A percentile compares a stretch with the other conserved stretches of the same genome.
Conservation (phyloP, 2,888 invertebrate species). For the Drosophila colorata region DNA sequence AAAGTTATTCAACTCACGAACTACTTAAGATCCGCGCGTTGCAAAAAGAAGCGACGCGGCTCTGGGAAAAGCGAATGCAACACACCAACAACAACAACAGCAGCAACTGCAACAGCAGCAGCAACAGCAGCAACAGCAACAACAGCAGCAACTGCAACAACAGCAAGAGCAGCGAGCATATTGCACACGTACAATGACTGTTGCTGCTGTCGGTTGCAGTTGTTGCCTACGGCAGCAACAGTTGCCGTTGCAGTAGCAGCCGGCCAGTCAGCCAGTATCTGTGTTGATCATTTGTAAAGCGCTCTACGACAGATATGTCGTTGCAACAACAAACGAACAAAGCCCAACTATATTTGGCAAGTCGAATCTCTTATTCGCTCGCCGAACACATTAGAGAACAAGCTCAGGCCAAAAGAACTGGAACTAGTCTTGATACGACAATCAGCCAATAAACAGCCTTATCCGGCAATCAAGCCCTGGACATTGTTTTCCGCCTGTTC, state of each 20-base stretch:
- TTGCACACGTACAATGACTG: slow-evolving; percentile 67
- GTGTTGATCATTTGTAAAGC: slow-evolving; percentile 78
- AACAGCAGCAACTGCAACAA: slow-evolving; percentile 39
- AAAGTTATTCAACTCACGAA: slow-evolving; percentile 83
- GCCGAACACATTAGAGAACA: slow-evolving; percentile 22
- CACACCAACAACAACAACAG: slow-evolving; percentile 30
- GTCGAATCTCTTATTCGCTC: slow-evolving; percentile 51
- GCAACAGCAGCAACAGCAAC: slow-evolving; percentile 40
- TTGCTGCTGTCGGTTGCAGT: slow-evolving; percentile 43
- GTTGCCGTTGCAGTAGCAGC: slow-evolving; percentile 71
- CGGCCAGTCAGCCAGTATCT: slow-evolving; percentile 63
- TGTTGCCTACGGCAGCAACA: slow-evolving; percentile 45
- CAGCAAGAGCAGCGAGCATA: slow-evolving; percentile 42
- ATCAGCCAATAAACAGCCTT: slow-evolving; percentile 5
- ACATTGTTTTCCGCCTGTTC: not conserved
- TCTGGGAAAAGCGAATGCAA: slow-evolving; percentile 65
- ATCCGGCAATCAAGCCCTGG: slow-evolving; percentile 24
- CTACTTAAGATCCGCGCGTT: slow-evolving; percentile 78
- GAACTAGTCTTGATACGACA: slow-evolving; percentile 15
- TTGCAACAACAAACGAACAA: slow-evolving; percentile 38
- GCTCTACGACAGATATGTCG: slow-evolving; percentile 72
- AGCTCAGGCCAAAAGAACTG: not conserved
- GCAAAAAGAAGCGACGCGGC: slow-evolving; percentile 67
- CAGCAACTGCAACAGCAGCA: slow-evolving; percentile 27
- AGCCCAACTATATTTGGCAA: slow-evolving; percentile 52